Conservation (phyloP, 2,113 vertebrate genomes). For the Hemiscyllium ocellatum region DNA sequence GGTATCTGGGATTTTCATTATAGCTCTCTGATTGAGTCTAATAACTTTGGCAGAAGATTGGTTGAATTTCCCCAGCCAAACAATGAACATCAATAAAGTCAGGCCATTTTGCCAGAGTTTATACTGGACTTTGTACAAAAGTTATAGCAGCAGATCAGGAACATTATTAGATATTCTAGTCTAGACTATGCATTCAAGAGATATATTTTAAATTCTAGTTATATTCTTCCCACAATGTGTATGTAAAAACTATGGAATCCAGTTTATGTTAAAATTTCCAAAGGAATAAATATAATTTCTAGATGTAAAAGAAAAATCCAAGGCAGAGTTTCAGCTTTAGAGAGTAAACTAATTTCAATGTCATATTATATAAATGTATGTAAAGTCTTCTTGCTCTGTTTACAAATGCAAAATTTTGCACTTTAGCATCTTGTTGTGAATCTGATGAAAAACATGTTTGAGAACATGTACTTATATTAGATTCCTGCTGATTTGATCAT, state of each 20-base stretch:
- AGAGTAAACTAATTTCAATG: background rate
- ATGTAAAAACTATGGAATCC: background rate
- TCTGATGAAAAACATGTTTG: constrained; percentile 8
- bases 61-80: background rate
- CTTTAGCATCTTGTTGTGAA: background rate
- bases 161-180: background rate
- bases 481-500: background rate
- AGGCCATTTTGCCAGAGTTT: background rate
- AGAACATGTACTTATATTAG: background rate
- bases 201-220: background rate
- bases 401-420: background rate
- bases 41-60: background rate
- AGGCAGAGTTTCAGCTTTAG: background rate
- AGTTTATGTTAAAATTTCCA: background rate
- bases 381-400: background rate
- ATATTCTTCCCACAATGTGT: background rate
- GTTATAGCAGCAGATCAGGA: background rate
- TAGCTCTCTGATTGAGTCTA: background rate
- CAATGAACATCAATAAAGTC: background rate
- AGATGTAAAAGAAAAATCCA: background rate
- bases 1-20: background rate
- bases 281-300: background rate
- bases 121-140: background rate
- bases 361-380: background rate
- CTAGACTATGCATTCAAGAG: background rate